Conservation (phyloP, 2,797 vertebrate species). For the Coluber constrictor region DNA sequence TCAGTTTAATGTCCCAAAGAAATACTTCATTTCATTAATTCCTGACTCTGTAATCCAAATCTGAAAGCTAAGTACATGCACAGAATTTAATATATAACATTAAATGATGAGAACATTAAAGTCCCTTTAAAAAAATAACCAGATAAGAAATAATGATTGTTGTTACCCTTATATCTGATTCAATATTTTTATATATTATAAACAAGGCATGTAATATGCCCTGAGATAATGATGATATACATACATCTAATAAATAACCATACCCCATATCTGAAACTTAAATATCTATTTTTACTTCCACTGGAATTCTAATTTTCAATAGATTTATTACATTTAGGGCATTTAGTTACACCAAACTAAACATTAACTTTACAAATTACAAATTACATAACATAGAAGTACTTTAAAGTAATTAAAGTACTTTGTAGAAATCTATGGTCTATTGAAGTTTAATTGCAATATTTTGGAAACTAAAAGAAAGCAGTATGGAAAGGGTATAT, state of each 20-base stretch:
- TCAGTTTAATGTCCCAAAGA: slow-evolving; percentile 59
- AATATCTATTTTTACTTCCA: slow-evolving; percentile 26
- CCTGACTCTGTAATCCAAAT: slow-evolving; percentile 45
- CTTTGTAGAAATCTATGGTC: slow-evolving; percentile 25
- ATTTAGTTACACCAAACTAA: slow-evolving; percentile 40
- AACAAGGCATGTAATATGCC: slow-evolving; percentile 44
- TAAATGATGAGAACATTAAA: slow-evolving; percentile 35
- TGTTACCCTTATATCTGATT: slow-evolving; percentile 46
- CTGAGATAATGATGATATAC: slow-evolving; percentile 38
- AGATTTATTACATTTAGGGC: slow-evolving; percentile 44
- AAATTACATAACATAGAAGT: slow-evolving; percentile 12
- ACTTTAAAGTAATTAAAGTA: slow-evolving; percentile 33
- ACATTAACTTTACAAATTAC: neutral
- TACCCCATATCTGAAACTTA: neutral
- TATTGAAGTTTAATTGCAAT: neutral
- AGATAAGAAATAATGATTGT: slow-evolving; percentile 38
- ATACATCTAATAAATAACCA: neutral
- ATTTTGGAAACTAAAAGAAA: neutral
- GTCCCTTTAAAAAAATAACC: slow-evolving; percentile 37
- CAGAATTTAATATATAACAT: slow-evolving; percentile 53
- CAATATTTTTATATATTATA: slow-evolving; percentile 37
- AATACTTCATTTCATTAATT: slow-evolving; percentile 58
- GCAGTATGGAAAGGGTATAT: neutral
- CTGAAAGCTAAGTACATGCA: slow-evolving; percentile 46
- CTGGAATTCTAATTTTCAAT: slow-evolving; percentile 55